A percentile compares a stretch with the other conserved stretches of the same genome.
Conservation (phyloP, 2,888 invertebrate genomes). For the Lycia hirtaria region DNA sequence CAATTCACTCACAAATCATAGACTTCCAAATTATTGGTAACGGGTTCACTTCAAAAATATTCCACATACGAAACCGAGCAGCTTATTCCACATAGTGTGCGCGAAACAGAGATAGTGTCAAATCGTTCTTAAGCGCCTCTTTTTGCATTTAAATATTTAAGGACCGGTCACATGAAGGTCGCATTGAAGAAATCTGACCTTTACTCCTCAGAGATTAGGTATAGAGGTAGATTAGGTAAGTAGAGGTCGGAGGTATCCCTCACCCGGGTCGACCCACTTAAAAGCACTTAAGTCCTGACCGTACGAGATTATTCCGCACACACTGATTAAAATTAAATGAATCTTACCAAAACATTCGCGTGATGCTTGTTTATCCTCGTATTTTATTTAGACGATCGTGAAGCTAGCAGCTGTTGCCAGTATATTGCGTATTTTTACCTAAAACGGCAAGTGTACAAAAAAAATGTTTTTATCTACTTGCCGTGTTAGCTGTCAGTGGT, state of each 20-base stretch:
- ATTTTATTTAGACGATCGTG: constrained; percentile 5
- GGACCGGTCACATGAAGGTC: constrained; percentile 15
- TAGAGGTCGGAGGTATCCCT: constrained; percentile 37
- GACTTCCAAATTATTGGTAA: too few relatives aligned
- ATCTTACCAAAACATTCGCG: constrained; percentile 16
- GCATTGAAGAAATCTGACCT: constrained; percentile 37
- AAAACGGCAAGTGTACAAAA: too few relatives aligned
- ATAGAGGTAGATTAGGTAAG: constrained; percentile 36
- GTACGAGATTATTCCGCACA: constrained; percentile 47
- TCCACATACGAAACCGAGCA: too few relatives aligned
- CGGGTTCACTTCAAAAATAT: too few relatives aligned
- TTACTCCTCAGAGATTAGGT: constrained; percentile 39
- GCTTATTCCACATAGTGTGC: too few relatives aligned
- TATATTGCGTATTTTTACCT: too few relatives aligned
- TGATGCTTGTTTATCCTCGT: neutral
- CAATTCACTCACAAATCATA: too few relatives aligned
- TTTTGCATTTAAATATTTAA: constrained; percentile 61
- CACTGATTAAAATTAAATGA: constrained; percentile 36
- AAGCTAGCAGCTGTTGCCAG: too few relatives aligned
- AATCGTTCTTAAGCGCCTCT: too few relatives aligned
- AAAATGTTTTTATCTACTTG: too few relatives aligned
- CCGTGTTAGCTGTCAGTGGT: too few relatives aligned
- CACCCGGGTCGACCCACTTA: constrained; percentile 63
- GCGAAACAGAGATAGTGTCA: too few relatives aligned
- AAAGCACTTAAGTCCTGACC: constrained; percentile 56